A percentile compares a stretch with the other conserved stretches of the same genome.
These are phyloP conservation scores for Heteractis magnifica DNA, from an alignment of 92 coral and sea anemone genomes.

Conservation along the genomic window DNA sequence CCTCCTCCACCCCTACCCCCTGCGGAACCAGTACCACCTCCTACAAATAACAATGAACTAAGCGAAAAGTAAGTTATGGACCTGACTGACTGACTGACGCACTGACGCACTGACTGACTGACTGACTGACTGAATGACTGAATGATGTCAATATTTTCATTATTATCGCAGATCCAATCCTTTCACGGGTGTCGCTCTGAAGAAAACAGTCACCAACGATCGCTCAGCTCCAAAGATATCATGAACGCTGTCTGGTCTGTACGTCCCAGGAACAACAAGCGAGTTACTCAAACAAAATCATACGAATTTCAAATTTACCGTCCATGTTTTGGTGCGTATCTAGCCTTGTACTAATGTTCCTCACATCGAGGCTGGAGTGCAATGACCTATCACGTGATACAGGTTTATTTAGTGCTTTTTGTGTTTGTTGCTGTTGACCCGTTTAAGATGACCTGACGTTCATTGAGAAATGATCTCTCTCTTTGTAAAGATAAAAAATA, in stretches of 20 bases:
- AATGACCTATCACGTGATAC: too few relatives aligned
- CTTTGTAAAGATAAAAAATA: too few relatives aligned
- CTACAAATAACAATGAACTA: conserved; percentile 25
- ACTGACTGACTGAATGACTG: neutral
- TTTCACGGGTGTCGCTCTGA: conserved; percentile 47
- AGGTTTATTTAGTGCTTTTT: too few relatives aligned
- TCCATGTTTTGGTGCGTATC: too few relatives aligned
- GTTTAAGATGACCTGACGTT: too few relatives aligned
- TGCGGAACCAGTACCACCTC: conserved; percentile 9
- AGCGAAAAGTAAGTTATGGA: conserved; percentile 7
- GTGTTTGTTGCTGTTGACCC: too few relatives aligned
- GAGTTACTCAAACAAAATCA: neutral
- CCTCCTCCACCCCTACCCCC: conserved; percentile 66
- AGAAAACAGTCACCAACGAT: conserved; percentile 57
- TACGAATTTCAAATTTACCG: neutral
- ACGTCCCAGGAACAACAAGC: neutral
- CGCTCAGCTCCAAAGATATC: conserved; percentile 57
- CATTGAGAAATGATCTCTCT: too few relatives aligned
- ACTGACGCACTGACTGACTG: neutral
- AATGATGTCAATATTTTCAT: neutral
- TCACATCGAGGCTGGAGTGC: too few relatives aligned
- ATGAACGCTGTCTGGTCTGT: neutral
- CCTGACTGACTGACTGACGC: neutral
- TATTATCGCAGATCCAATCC: conserved; percentile 42
- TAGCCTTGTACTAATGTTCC: too few relatives aligned